A percentile compares a stretch with the other conserved stretches of the same genome.
Evolutionary conservation across 2,888 invertebrate species (phyloP).

Genomic region (Eurytoma adleriae): DNA sequence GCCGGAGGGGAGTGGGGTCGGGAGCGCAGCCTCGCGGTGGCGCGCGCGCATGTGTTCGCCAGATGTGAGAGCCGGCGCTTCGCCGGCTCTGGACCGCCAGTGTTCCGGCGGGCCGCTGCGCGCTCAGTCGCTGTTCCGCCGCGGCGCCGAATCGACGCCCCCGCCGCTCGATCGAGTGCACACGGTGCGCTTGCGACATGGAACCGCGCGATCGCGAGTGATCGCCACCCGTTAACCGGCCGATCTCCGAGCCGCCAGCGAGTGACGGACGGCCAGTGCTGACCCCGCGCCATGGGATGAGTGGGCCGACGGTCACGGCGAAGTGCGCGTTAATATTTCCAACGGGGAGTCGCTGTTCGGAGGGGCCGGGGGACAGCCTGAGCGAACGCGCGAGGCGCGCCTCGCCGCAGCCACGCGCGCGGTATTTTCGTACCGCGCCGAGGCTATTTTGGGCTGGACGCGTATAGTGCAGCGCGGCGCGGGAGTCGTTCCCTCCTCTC

Average conservation of each 20-base stretch:
- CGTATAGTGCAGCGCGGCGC: too few relatives aligned
- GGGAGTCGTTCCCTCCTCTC: too few relatives aligned
- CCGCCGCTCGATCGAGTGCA: neutral
- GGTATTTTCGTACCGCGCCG: neutral
- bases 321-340: neutral
- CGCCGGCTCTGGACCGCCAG: conserved; percentile 48
- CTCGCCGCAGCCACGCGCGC: neutral
- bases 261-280: too few relatives aligned
- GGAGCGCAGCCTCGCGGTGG: conserved; percentile 26
- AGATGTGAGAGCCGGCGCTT: conserved; percentile 59
- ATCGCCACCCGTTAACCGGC: neutral
- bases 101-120: neutral
- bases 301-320: too few relatives aligned
- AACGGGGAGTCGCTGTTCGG: neutral
- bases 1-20: neutral
- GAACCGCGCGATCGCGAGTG: conserved; percentile 1
- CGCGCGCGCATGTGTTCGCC: conserved; percentile 57
- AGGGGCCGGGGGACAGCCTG: neutral
- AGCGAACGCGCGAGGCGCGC: neutral
- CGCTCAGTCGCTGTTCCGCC: conserved; percentile 67
- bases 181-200: too few relatives aligned
- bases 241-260: too few relatives aligned
- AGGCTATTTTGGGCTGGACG: conserved; percentile 6
- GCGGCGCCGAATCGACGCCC: conserved; percentile 64
- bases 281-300: too few relatives aligned